Conservation (phyloP, 2,888 invertebrate genomes). For the Hipparchia sbordonii region DNA sequence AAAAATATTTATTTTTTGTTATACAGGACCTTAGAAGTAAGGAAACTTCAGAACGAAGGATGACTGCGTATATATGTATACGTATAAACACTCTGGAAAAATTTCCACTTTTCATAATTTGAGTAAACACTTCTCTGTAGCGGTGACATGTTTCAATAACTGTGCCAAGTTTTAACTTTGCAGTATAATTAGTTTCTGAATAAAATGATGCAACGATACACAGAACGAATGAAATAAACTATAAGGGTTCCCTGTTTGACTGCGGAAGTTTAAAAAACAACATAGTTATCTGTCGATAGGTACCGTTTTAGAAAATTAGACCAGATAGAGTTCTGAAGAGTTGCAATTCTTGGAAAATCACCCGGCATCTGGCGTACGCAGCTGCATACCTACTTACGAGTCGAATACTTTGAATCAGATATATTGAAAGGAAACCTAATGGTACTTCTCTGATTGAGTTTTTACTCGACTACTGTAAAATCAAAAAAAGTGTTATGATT, state of each 20-base stretch:
- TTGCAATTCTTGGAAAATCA: constrained; percentile 58
- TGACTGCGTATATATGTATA: too few relatives aligned
- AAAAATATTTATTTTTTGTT: too few relatives aligned
- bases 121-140: too few relatives aligned
- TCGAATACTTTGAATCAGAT: constrained; percentile 37
- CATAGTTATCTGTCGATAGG: not conserved
- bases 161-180: not conserved
- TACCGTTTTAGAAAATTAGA: constrained; percentile 17
- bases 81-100: too few relatives aligned
- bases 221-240: not conserved
- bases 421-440: constrained; percentile 2
- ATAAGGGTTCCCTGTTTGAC: not conserved
- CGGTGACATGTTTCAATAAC: too few relatives aligned
- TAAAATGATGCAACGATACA: too few relatives aligned
- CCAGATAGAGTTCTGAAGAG: constrained; percentile 38
- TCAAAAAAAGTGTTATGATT: not conserved
- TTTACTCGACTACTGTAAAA: not conserved
- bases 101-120: too few relatives aligned
- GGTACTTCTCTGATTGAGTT: constrained; percentile 4
- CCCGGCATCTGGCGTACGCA: constrained; percentile 50
- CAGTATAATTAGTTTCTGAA: not conserved
- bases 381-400: constrained; percentile 18
- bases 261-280: not conserved
- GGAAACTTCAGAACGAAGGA: too few relatives aligned
- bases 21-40: too few relatives aligned